Evolutionary conservation across 2,113 vertebrate species (phyloP).

Genomic region (Syngnathus floridae): DNA sequence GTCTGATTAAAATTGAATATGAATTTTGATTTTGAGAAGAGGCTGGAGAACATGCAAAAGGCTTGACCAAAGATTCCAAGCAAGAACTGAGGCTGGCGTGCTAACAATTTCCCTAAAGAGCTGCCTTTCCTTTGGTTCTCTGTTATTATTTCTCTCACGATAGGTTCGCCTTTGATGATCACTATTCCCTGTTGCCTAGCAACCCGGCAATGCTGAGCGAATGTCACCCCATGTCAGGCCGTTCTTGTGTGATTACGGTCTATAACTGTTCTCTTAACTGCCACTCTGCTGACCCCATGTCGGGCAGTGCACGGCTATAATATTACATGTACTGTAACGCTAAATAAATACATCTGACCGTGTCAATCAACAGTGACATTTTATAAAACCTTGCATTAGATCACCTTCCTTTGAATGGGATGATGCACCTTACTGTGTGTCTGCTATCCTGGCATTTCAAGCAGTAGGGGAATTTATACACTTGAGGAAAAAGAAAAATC

Average conservation of each 20-base stretch:
- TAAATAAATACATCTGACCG: background rate
- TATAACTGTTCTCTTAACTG: slow-evolving; percentile 44
- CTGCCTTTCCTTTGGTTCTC: slow-evolving; percentile 19
- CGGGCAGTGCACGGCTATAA: slow-evolving; percentile 9
- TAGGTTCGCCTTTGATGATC: slow-evolving; percentile 21
- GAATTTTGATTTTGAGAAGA: background rate
- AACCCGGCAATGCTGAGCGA: slow-evolving; percentile 57
- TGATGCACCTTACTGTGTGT: background rate
- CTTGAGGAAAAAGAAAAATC: background rate
- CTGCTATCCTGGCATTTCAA: background rate
- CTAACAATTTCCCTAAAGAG: background rate
- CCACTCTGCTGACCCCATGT: slow-evolving; percentile 34
- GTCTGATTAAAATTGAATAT: background rate
- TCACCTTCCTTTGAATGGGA: background rate
- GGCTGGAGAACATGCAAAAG: background rate
- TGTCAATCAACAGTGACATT: background rate
- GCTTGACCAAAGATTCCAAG: background rate
- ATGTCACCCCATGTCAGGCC: slow-evolving; percentile 65
- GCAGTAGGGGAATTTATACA: background rate
- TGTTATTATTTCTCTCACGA: slow-evolving; percentile 38
- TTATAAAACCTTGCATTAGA: background rate
- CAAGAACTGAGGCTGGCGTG: background rate
- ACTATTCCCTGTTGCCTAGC: slow-evolving; percentile 57
- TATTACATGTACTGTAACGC: background rate
- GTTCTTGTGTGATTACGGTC: slow-evolving; percentile 59